These are phyloP conservation scores for Cremastinae sp. DNA, from an alignment of 2,888 invertebrate genomes.

Conservation along the genomic window DNA sequence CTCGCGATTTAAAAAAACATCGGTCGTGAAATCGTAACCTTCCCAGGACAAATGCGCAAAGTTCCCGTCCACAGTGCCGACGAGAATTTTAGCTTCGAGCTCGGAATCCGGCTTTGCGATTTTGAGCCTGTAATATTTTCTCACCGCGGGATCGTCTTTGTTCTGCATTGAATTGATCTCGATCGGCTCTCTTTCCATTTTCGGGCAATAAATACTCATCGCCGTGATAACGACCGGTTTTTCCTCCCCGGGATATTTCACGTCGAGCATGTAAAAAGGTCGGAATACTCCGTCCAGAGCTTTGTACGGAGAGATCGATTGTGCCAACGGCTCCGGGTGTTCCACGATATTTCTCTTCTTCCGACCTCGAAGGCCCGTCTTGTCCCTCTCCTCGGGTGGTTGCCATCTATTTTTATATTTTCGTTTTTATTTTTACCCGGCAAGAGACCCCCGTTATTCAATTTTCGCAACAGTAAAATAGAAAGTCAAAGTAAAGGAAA, in stretches of 20 bases:
- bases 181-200: constrained; percentile 62
- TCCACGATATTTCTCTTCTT: constrained; percentile 41
- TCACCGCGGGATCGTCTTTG: constrained; percentile 60
- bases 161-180: constrained; percentile 48
- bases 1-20: constrained; percentile 84
- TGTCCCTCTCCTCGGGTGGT: constrained; percentile 74
- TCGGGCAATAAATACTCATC: constrained; percentile 79
- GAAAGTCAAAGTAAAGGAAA: constrained; percentile 24
- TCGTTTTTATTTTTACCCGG: constrained; percentile 1
- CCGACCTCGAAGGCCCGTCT: constrained; percentile 73
- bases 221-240: constrained; percentile 80
- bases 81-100: constrained; percentile 65
- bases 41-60: constrained; percentile 84
- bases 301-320: constrained; percentile 84
- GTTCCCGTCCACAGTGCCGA: constrained; percentile 78
- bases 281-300: constrained; percentile 83
- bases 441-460: no score
- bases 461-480: no score
- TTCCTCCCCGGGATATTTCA: constrained; percentile 80
- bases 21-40: constrained; percentile 85
- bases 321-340: constrained; percentile 82
- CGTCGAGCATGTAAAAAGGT: constrained; percentile 83
- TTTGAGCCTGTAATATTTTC: constrained; percentile 67
- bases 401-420: constrained; percentile 58
- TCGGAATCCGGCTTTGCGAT: constrained; percentile 65